Evolutionary conservation across 2,113 vertebrate species (phyloP).

Genomic region (Accipiter virgatus): DNA sequence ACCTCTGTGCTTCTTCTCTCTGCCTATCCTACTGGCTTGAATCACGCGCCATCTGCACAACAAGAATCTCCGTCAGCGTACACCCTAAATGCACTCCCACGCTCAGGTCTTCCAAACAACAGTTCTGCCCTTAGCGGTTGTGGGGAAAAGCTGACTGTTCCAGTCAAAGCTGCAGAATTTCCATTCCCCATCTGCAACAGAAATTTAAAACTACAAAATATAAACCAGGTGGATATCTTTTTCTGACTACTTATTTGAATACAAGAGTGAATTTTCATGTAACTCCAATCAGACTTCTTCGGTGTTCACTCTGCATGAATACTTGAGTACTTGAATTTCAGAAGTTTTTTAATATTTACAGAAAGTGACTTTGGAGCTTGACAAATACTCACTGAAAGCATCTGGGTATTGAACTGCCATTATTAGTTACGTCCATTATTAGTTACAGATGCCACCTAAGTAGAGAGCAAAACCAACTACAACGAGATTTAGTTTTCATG

Average conservation of each 20-base stretch:
- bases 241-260: background rate
- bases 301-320: background rate
- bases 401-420: background rate
- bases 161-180: background rate
- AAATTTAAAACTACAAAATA: background rate
- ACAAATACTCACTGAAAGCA: background rate
- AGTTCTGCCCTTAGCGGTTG: background rate
- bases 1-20: background rate
- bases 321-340: background rate
- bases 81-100: rapidly evolving
- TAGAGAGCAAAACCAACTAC: background rate
- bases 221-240: background rate
- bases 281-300: background rate
- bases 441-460: background rate
- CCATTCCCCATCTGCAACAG: background rate
- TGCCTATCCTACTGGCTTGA: background rate
- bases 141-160: background rate
- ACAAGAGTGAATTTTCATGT: background rate
- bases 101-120: background rate
- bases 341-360: background rate
- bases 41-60: rapidly evolving
- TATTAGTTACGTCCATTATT: background rate
- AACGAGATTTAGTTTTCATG: background rate
- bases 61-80: rapidly evolving
- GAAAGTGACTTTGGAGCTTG: background rate